Base-by-base conservation (phyloP, 53 echinoderm and acorn worm genomes). In the Luidia sarsii region DNA sequence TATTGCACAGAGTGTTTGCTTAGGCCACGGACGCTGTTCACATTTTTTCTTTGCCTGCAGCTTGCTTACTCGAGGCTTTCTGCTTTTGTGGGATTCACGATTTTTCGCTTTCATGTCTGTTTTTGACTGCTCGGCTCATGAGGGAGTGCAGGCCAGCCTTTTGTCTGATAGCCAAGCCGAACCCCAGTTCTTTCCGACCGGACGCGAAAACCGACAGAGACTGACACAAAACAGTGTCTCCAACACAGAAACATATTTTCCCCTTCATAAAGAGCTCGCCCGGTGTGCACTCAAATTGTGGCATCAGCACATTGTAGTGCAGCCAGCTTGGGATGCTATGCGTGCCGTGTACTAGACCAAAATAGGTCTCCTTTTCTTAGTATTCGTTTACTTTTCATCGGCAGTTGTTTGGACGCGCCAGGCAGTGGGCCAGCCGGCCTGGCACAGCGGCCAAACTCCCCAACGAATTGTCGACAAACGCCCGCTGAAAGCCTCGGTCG, bases 311-410 rank as follows among this genome's bases (percentile, higher is more conserved):
- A 55, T 52, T 55, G 72, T 56, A 72, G 55, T 46, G 56, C n/a
- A 22, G 39, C 56, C 33, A 15, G 52, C 50, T 35, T 55, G 63
- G 63, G 72, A 72, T 72, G 54, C 72, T 37, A 21, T 56, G 37
- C 37, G 25, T 34, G 38, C 36, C 32, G 38, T 72, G 72, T 72
- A 55, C 72, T 3, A 25, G 25, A 56, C 10, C 72, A 55, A 72
- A 72, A 55, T 72, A 56, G 72, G 72, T 72, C 72, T 39, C 72
- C 72, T 72, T 72, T 72, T 72, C 72, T 56, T 56, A 56, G n/a
- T 72, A 72, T 72, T 72, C 72, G 72, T 72, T 72, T 72, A 72
- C 72, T 72, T 54, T 55, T 72, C 72, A 34, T 52, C 72, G 72
- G 38, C 72, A 36, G 54, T 55, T 72, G 72, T 72, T 72, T 72